These are phyloP conservation scores for Limnephilus auricula DNA, from an alignment of 2,888 invertebrate species.

Conservation along the genomic window DNA sequence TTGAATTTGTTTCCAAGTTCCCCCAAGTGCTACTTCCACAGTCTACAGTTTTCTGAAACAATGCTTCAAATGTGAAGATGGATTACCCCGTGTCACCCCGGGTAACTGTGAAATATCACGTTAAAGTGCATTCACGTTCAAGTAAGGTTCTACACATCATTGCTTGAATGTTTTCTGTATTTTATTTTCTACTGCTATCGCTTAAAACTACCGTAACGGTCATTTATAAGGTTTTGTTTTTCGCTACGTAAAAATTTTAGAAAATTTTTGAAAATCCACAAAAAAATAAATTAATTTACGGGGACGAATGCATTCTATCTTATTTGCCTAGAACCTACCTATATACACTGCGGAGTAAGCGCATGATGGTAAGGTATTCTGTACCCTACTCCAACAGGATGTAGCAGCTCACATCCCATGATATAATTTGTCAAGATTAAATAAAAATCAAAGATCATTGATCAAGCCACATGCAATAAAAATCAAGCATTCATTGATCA, in stretches of 20 bases:
- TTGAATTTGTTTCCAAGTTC: conserved; percentile 29
- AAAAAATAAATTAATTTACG: no score
- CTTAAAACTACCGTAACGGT: neutral
- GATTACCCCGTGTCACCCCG: neutral
- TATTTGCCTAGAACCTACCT: no score
- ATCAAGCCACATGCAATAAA: no score
- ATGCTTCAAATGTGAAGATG: conserved; percentile 4
- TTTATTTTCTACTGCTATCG: neutral
- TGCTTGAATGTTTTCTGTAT: neutral
- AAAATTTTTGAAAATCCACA: neutral
- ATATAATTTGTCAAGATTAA: no score
- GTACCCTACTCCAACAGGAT: no score
- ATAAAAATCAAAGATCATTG: no score
- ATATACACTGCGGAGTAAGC: no score
- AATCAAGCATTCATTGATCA: no score
- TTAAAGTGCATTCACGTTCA: neutral
- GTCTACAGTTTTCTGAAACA: conserved; percentile 7
- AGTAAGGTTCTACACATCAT: neutral
- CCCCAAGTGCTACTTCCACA: neutral
- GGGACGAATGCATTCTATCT: no score
- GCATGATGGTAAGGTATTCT: no score
- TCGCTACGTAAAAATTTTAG: no score
- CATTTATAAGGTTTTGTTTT: neutral
- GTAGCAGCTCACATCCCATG: no score
- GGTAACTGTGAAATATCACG: conserved; percentile 4